Evolutionary conservation across 2,888 invertebrate species (phyloP), one percentile per base, ranked within the genome.

Genomic region (Eucriotettix oculatus): DNA sequence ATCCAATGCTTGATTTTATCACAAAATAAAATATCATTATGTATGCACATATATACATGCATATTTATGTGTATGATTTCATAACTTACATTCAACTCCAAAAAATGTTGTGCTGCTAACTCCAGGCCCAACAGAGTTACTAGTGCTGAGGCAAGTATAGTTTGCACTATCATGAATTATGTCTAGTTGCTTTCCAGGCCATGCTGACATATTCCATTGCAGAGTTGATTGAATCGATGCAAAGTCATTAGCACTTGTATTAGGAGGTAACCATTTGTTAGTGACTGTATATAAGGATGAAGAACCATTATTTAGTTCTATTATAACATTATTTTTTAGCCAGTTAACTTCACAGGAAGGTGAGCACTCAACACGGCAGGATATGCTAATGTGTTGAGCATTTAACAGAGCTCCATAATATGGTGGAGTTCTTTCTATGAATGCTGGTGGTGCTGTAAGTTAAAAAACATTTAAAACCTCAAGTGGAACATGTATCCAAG

Each of bases 361-460:
- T 11, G 86, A 87, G 70, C 93, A 94, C 71, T 94, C 94, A 59
- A 94, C 89, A 64, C 90, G 84, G 72, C 93, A 94, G 1, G 87
- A 86, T 16, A 94, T 77, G 60, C 79, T 80, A 60, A 83, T 79
- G 66, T 80, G 76, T 59, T 78, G 74, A 12, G 88, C 84, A 60
- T 88, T 87, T 64, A 71, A 69, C 54, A 74, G 68, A 0, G 73
- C 75, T 10, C 74, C 74, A 17, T 71, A 68, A 75, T 91, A 91
- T 1, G 87, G 86, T 52, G 83, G 84, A 69, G 92, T 81, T 17
- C 87, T 85, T 68, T 86, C 85, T 67, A 93, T 91, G 75, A 94
- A 92, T 63, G 86, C 83, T 9, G 94, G 94, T 12, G 90, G 88
- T 56, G 91, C 94, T 88, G 77, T 59, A 77, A 78, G 61, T 29